A percentile compares a stretch with the other conserved stretches of the same genome.
phyloP scores from a whole-genome alignment of 2,797 vertebrate species.

The Florisuga fusca region DNA sequence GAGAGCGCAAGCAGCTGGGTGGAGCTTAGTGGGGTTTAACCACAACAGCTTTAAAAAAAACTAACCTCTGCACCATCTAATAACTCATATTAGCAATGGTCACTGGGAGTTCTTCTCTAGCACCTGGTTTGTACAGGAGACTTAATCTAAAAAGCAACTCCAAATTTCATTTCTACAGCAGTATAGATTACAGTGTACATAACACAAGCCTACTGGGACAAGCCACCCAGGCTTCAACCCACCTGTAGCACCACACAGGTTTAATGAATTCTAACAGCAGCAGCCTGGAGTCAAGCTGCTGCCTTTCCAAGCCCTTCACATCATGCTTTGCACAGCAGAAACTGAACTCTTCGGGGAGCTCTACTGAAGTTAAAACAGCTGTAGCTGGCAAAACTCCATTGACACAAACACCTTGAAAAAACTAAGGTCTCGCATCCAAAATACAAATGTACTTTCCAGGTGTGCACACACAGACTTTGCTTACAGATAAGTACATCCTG shows the following conservation, averaged over 20 bases:
- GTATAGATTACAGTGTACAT: background rate
- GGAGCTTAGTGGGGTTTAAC: too few relatives aligned
- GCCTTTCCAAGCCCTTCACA: background rate
- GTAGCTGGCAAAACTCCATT: background rate
- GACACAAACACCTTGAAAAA: background rate
- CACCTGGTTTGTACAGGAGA: background rate
- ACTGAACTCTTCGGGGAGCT: background rate
- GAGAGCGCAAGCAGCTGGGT: too few relatives aligned
- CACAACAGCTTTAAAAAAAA: too few relatives aligned
- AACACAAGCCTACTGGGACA: background rate
- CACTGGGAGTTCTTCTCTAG: background rate
- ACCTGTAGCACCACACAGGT: background rate
- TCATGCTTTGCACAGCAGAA: background rate
- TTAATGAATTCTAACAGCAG: background rate
- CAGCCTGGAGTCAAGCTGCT: background rate
- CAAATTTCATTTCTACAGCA: background rate
- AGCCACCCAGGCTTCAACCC: background rate
- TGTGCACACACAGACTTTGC: background rate
- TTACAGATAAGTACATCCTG: background rate
- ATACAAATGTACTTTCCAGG: background rate
- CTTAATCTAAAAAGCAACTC: background rate
- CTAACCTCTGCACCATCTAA: background rate
- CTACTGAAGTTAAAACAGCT: background rate
- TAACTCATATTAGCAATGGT: background rate
- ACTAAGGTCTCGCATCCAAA: background rate